Conservation (phyloP, 2,113 vertebrate genomes). For the Anolis sagrei region DNA sequence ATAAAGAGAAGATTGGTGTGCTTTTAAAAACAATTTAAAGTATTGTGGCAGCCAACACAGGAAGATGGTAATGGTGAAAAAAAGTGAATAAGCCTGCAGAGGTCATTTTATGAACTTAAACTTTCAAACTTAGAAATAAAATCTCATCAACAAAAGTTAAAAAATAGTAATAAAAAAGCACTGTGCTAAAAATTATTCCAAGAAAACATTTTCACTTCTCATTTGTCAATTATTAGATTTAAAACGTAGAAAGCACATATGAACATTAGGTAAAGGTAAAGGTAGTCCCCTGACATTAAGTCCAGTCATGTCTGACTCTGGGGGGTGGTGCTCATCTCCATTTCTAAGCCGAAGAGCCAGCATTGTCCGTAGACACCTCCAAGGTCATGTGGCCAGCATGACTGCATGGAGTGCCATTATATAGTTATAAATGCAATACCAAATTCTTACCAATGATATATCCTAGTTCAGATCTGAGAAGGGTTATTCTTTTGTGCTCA, state of each 20-base stretch:
- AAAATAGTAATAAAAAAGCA: conserved; percentile 24
- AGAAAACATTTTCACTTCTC: not conserved
- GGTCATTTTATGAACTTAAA: not conserved
- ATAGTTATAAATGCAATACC: not conserved
- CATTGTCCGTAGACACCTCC: too few relatives aligned
- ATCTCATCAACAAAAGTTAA: conserved; percentile 10
- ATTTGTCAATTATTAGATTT: conserved; percentile 20
- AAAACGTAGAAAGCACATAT: conserved; percentile 1
- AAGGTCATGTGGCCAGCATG: too few relatives aligned
- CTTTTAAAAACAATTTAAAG: not conserved
- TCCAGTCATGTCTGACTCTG: too few relatives aligned
- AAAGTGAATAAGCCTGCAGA: not conserved
- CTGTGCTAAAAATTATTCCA: conserved; percentile 10
- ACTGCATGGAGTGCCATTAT: too few relatives aligned
- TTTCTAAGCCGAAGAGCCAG: too few relatives aligned
- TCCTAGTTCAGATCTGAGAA: not conserved
- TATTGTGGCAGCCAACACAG: not conserved
- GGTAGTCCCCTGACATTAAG: too few relatives aligned
- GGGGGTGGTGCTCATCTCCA: too few relatives aligned
- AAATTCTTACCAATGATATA: not conserved
- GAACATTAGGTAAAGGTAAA: too few relatives aligned
- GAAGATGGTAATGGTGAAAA: not conserved
- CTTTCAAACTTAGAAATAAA: not conserved
- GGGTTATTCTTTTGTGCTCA: not conserved
- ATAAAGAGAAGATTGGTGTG: not conserved